These are phyloP conservation scores for Helarctos malayanus DNA, from an alignment of 2,797 vertebrate genomes.

Conservation along the genomic window DNA sequence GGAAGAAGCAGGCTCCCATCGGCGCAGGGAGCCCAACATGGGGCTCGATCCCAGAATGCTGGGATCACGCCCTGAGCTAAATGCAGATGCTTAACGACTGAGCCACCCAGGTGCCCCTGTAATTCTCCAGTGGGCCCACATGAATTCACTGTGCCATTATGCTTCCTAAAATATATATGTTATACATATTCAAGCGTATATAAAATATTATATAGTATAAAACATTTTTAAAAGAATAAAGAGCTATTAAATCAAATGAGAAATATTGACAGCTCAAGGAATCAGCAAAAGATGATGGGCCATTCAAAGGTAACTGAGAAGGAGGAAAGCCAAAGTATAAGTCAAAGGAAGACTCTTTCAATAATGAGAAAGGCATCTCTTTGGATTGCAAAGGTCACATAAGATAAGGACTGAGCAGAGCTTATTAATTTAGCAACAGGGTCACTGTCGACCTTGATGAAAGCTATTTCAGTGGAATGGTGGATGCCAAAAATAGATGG, in stretches of 20 bases:
- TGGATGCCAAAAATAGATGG: conserved; percentile 25
- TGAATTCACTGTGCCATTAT: conserved; percentile 51
- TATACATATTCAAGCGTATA: background rate
- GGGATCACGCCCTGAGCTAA: no score
- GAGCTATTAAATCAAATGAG: conserved; percentile 34
- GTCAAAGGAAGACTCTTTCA: conserved; percentile 29
- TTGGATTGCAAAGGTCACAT: background rate
- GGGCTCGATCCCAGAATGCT: no score
- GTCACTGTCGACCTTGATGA: conserved; percentile 39
- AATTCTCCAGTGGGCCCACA: background rate
- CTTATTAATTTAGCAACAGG: conserved; percentile 46
- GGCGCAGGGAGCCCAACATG: no score
- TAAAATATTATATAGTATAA: conserved; percentile 28
- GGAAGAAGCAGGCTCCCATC: no score
- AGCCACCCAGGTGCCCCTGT: no score
- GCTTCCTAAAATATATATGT: background rate
- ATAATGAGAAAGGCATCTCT: conserved; percentile 43
- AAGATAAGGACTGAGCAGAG: conserved; percentile 27
- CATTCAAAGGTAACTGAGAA: conserved; percentile 18
- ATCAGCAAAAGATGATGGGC: background rate
- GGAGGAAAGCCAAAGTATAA: conserved; percentile 51
- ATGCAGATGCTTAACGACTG: no score
- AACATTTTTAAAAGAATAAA: conserved; percentile 13
- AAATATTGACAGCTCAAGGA: conserved; percentile 22
- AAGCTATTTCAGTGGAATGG: conserved; percentile 54